Percentiles rank a stretch among this genome's conserved stretches.
These are phyloP conservation scores for Homalodisca vitripennis DNA, from an alignment of 1,140 invertebrate genomes.

Conservation along the genomic window DNA sequence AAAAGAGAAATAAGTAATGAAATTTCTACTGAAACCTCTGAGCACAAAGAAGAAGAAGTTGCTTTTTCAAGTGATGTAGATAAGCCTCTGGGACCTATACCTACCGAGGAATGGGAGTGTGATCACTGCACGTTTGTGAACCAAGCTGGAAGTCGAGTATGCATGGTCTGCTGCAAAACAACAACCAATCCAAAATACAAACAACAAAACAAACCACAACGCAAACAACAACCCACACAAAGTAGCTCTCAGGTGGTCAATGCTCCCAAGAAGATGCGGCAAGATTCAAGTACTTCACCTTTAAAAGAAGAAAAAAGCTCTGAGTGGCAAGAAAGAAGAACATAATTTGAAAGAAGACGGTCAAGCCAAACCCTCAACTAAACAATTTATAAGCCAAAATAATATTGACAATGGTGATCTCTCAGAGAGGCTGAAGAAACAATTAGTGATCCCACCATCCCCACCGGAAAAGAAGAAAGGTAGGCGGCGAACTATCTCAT, in stretches of 20 bases:
- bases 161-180: constrained; percentile 85
- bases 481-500: constrained; percentile 40
- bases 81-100: constrained; percentile 36
- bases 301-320: constrained; percentile 18
- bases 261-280: neutral
- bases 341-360: too few species aligned
- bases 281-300: neutral
- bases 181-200: constrained; percentile 48
- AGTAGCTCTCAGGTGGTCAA: neutral
- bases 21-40: constrained; percentile 6
- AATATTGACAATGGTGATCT: constrained; percentile 21
- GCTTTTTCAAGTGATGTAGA: constrained; percentile 31
- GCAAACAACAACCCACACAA: neutral
- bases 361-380: too few species aligned
- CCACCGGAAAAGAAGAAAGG: constrained; percentile 37
- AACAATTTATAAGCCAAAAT: too few species aligned
- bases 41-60: constrained; percentile 17
- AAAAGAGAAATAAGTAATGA: too few species aligned
- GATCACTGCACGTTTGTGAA: constrained; percentile 91
- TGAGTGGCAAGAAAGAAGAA: neutral
- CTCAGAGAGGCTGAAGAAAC: constrained; percentile 17
- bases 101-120: constrained; percentile 69
- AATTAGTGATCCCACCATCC: neutral
- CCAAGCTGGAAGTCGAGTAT: constrained; percentile 70
- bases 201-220: neutral